Conservation (phyloP, 2,797 vertebrate species). For the Phyllotis vaccarum region DNA sequence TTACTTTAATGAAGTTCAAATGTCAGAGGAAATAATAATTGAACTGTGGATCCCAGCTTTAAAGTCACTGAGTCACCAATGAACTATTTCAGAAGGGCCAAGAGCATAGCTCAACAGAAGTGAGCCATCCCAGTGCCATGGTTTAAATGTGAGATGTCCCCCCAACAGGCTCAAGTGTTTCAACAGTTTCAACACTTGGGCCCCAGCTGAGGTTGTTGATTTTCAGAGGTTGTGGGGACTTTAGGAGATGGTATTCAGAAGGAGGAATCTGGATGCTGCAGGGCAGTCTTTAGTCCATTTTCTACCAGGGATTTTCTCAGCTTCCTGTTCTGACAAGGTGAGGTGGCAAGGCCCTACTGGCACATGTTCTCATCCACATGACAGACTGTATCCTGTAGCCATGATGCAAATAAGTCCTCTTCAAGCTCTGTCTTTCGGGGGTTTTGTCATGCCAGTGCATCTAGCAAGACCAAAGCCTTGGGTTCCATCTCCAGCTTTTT, state of each 20-base stretch:
- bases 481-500: background rate
- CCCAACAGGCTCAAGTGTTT: background rate
- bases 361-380: background rate
- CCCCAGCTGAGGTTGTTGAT: background rate
- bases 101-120: background rate
- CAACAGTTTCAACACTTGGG: background rate
- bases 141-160: background rate
- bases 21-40: background rate
- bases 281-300: background rate
- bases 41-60: slow-evolving; percentile 4
- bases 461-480: background rate
- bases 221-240: background rate
- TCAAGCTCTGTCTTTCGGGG: background rate
- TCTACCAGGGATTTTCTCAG: background rate
- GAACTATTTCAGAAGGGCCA: background rate
- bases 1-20: background rate
- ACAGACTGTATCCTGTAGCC: background rate
- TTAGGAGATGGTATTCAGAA: background rate
- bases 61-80: background rate
- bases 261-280: background rate
- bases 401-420: background rate
- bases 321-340: background rate
- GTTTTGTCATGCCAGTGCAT: background rate
- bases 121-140: too few relatives aligned
- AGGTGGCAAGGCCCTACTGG: background rate